Conservation (phyloP, 1,140 invertebrate genomes). For the Zaprionus nigranus region DNA sequence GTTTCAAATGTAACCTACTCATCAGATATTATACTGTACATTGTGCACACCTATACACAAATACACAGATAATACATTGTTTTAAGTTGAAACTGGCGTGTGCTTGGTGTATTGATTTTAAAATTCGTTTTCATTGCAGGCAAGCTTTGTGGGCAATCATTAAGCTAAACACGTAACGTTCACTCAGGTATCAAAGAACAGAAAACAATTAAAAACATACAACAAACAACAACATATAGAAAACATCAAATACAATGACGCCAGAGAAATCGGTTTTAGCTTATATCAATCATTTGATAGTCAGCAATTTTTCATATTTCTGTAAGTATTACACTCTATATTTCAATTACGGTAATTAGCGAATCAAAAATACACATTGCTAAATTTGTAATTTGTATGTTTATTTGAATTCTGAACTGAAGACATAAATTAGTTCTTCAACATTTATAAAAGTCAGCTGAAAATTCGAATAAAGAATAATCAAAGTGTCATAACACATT, state of each 20-base stretch:
- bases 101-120: conserved; percentile 61
- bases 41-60: neutral
- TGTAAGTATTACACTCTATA: conserved; percentile 63
- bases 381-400: neutral
- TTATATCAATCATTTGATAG: conserved; percentile 80
- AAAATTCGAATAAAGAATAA: neutral
- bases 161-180: conserved; percentile 73
- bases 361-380: neutral
- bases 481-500: too few species aligned
- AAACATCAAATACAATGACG: conserved; percentile 66
- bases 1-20: conserved; percentile 1
- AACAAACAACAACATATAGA: conserved; percentile 25
- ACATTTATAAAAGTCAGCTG: neutral
- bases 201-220: conserved; percentile 27
- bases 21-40: neutral
- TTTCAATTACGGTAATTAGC: neutral
- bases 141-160: conserved; percentile 71
- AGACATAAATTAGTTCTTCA: neutral
- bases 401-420: neutral
- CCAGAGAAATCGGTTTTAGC: conserved; percentile 82
- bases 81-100: conserved; percentile 29
- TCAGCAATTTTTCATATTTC: conserved; percentile 84
- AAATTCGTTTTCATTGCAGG: conserved; percentile 57
- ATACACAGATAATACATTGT: conserved; percentile 1
- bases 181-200: conserved; percentile 67